Percentiles rank a stretch among this genome's conserved stretches.
Evolutionary conservation across 2,888 invertebrate genomes (phyloP).

Genomic region (Brachyptera risi): DNA sequence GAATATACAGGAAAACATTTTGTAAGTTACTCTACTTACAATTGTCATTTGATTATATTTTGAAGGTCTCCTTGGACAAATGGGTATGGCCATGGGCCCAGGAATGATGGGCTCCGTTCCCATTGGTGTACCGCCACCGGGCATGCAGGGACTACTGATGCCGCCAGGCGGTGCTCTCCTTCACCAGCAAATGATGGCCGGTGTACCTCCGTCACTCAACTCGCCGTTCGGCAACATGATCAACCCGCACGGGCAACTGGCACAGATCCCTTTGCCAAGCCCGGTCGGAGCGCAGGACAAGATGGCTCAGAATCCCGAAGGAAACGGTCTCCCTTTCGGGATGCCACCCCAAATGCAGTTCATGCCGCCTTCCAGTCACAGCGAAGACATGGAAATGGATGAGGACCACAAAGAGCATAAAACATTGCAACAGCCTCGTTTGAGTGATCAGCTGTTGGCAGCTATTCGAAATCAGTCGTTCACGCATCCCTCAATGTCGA

Average conservation of each 20-base stretch:
- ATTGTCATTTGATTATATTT: conserved; percentile 2
- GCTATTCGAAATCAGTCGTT: conserved; percentile 47
- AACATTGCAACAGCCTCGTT: conserved; percentile 4
- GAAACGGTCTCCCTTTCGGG: conserved; percentile 34
- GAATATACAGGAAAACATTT: no score
- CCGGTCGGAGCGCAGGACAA: conserved; percentile 46
- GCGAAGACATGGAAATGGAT: conserved; percentile 27
- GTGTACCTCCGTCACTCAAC: conserved; percentile 44
- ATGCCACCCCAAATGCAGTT: conserved; percentile 29
- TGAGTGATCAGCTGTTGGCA: conserved; percentile 52
- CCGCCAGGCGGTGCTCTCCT: conserved; percentile 40
- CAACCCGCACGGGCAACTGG: conserved; percentile 35
- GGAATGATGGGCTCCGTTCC: conserved; percentile 52
- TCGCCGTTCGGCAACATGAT: conserved; percentile 41
- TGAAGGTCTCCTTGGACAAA: conserved; percentile 47
- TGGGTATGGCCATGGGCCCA: conserved; percentile 49
- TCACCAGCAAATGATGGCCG: conserved; percentile 44
- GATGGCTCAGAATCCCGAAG: conserved; percentile 38
- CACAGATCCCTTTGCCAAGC: conserved; percentile 45
- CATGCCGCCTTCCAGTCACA: conserved; percentile 21
- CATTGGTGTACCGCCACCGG: conserved; percentile 58
- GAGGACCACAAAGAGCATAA: conserved; percentile 21
- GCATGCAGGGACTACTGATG: conserved; percentile 46
- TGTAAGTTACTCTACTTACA: no score
- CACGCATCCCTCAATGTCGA: conserved; percentile 7